Percentiles rank a stretch among this genome's conserved stretches.
Conservation (phyloP, 2,888 invertebrate genomes). For the Drosophila borealis region DNA sequence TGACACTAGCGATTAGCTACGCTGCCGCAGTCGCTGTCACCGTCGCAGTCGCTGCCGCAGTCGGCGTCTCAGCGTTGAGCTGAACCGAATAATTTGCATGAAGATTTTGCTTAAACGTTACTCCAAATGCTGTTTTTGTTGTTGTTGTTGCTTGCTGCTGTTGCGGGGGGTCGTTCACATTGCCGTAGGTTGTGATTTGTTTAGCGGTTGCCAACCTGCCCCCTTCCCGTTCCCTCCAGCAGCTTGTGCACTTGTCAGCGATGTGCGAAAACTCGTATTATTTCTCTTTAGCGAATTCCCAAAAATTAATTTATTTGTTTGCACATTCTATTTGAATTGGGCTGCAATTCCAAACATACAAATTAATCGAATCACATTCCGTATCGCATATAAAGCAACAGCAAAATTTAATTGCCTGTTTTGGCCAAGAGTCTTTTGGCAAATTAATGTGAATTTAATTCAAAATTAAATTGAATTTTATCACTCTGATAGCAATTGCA, state of each 20-base stretch:
- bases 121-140: slow-evolving; percentile 17
- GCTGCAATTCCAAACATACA: slow-evolving; percentile 21
- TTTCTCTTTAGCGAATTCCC: slow-evolving; percentile 20
- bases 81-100: slow-evolving; percentile 75
- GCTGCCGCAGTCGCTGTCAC: slow-evolving; percentile 21
- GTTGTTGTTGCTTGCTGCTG: slow-evolving; percentile 17
- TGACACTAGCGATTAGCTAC: slow-evolving; percentile 77
- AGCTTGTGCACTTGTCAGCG: slow-evolving; percentile 19
- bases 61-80: slow-evolving; percentile 5
- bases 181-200: slow-evolving; percentile 64
- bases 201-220: neutral
- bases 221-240: no score
- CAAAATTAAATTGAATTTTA: slow-evolving; percentile 22
- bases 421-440: neutral
- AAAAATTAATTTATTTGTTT: slow-evolving; percentile 38
- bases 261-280: slow-evolving; percentile 18
- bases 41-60: slow-evolving; percentile 15
- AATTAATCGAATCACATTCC: slow-evolving; percentile 28
- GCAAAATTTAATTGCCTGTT: slow-evolving; percentile 1
- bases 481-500: slow-evolving; percentile 1
- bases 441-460: slow-evolving; percentile 44
- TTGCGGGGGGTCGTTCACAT: slow-evolving; percentile 67
- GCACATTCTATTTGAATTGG: slow-evolving; percentile 25
- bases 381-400: slow-evolving; percentile 1
- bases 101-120: slow-evolving; percentile 30